phyloP scores from a whole-genome alignment of 2,797 vertebrate species.

The Ibycter americanus region DNA sequence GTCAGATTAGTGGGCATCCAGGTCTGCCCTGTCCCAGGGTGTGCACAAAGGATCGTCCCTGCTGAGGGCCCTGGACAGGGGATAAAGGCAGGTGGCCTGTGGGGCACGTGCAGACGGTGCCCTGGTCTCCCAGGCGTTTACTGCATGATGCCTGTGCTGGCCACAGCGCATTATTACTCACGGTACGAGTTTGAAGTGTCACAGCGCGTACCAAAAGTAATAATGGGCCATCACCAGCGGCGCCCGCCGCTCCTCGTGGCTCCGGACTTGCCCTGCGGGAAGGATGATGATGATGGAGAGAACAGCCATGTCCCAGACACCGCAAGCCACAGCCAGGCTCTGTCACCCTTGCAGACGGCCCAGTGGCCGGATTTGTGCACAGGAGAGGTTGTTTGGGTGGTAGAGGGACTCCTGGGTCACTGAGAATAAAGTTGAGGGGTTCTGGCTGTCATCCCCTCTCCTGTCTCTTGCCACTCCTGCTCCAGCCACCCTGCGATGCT shows the following conservation, averaged over 20 bases:
- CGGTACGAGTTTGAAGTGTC: conserved; percentile 99
- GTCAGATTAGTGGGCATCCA: neutral
- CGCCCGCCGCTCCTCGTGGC: neutral
- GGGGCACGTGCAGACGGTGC: fast-evolving
- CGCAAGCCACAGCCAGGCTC: neutral
- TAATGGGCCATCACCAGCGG: conserved; percentile 91
- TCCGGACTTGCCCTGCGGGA: neutral
- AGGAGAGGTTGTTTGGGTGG: neutral
- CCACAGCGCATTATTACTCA: conserved; percentile 99
- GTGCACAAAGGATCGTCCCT: neutral
- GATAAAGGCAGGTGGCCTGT: neutral
- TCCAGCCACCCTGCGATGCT: neutral
- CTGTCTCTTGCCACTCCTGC: neutral
- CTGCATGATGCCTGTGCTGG: conserved; percentile 75
- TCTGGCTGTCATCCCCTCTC: neutral
- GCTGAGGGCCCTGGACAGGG: neutral
- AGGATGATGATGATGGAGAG: neutral
- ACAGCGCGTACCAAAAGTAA: conserved; percentile 99
- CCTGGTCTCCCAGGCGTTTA: neutral
- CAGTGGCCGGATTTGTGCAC: neutral
- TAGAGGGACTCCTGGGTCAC: neutral
- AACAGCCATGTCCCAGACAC: neutral
- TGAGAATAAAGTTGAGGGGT: neutral
- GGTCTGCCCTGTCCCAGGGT: neutral
- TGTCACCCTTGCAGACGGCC: neutral